Evolutionary conservation across 2,113 vertebrate species (phyloP), one percentile per base, ranked within the genome.

Genomic region (Cyrtonyx montezumae): DNA sequence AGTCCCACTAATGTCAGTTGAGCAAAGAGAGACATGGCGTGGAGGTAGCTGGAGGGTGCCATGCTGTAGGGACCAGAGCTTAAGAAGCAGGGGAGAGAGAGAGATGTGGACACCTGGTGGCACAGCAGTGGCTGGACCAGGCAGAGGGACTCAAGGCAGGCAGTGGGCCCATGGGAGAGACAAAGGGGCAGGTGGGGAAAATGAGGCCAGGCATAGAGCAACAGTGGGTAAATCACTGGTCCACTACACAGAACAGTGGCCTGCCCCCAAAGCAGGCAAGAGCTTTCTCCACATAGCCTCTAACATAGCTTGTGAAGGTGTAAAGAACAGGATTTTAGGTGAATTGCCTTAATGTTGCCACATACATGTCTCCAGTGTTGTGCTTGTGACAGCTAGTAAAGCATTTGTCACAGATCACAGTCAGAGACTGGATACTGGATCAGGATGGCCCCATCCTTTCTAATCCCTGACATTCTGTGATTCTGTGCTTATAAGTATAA

Each of bases 71-170:
- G 25, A 61, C n/a, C 4, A 1, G 26, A 15, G 8, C 34, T 51
- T 11, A 49, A 20, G 32, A 56, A 6, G 20, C 55, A 34, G 28
- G 13, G 36, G 43, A 20, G 55, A 0, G 0, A 18, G 45, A 18
- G 59, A 17, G 36, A 70, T 58, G 23, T 7, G 13, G 16, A 32
- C 18, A 9, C 8, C 19, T 25, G 26, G 51, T 66, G 42, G 37
- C 2, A 1, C 23, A 30, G n/a, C 13, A 25, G 11, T 17, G 34
- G 19, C 40, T 2, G 0, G 3, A 13, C 16, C 0, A 0, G 51
- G 13, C 58, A 90, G 45, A 63, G 21, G 12, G 16, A 73, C 48
- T 37, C 36, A 28, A 88, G 42, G 37, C 56, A 71, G 36, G 21
- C 3, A 8, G 28, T 4, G 1, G 4, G 4, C 6, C 8, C 59